Base-by-base conservation (phyloP, 2,113 vertebrate genomes). In the Zosterops hypoxanthus region DNA sequence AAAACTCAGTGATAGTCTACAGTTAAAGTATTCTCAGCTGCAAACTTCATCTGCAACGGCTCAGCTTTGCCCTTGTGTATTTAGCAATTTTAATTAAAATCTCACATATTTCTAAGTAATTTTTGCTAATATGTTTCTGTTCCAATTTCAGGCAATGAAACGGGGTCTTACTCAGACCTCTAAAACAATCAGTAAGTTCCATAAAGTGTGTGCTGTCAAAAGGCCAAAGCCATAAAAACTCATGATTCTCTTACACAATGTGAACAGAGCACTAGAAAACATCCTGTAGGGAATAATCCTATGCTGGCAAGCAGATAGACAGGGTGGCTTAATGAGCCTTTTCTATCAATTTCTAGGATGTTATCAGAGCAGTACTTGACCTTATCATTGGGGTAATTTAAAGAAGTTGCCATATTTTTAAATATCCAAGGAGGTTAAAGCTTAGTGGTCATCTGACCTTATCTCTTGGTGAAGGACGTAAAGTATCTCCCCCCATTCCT, bases 221-320 rank as follows among this genome's bases (percentile, higher is more conserved):
- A 94, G 83, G 96, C 86, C 75, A 96, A 95, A 63, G 24, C 39
- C 86, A 81, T 97, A 94, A 97, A 95, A 95, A 80, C 29, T 78
- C 61, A 19, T 24, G 21, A 68, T 57, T 90, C 60, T 84, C 78
- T 81, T 90, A 78, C 31, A 82, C 53, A 59, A 86, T 14, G 9
- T 77, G 85, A 96, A 79, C 16, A 3, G 3, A 94, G 39, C 46
- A 56, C 69, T 56, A 86, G 78, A 81, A 91, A 93, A 85, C 52
- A 36, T 14, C 44, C 90, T 61, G 31, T 23, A 50, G 73, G 66
- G 92, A 97, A 82, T 85, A 94, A 94, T 59, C 61, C 63, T 55
- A 3, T 49, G 14, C 65, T 97, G 84, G 92, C 86, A 90, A 66
- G 17, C 36, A 88, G 75, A 81, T 14, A 50, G 63, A 57, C 47